These are phyloP conservation scores for Xylocampa areola DNA, from an alignment of 2,888 invertebrate species.

Conservation along the genomic window DNA sequence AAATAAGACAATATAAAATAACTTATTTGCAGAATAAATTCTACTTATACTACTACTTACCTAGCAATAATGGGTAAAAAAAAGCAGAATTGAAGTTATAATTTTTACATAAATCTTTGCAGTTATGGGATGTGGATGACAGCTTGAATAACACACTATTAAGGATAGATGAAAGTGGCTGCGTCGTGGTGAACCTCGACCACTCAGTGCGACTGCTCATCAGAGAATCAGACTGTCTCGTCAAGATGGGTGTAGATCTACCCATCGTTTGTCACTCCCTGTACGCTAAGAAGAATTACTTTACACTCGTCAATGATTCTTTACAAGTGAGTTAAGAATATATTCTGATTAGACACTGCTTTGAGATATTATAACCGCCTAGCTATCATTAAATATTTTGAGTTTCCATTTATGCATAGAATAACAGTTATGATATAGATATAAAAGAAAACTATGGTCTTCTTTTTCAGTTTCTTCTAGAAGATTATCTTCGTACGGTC, in stretches of 20 bases:
- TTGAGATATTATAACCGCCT: no score
- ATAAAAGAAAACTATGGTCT: no score
- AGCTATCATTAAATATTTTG: no score
- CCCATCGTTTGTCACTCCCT: constrained; percentile 95
- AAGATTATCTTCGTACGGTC: constrained; percentile 93
- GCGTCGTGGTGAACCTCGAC: constrained; percentile 94
- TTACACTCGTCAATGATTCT: constrained; percentile 93
- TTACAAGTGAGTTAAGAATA: constrained; percentile 89
- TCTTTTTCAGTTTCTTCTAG: constrained; percentile 91
- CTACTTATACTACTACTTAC: no score
- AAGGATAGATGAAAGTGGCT: constrained; percentile 91
- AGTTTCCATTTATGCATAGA: no score
- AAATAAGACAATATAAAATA: no score
- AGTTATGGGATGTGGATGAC: constrained; percentile 92
- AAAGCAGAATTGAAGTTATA: no score
- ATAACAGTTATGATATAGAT: no score
- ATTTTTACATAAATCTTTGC: constrained; percentile 41
- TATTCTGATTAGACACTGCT: neutral
- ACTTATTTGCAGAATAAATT: no score
- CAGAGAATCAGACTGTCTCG: constrained; percentile 95
- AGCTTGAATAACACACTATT: constrained; percentile 91
- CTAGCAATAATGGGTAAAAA: no score
- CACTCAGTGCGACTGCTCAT: constrained; percentile 93
- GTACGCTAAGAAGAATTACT: constrained; percentile 94
- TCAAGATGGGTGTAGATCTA: constrained; percentile 94